Evolutionary conservation across 2,888 invertebrate genomes (phyloP).

Genomic region (Eumerus sabulonum): DNA sequence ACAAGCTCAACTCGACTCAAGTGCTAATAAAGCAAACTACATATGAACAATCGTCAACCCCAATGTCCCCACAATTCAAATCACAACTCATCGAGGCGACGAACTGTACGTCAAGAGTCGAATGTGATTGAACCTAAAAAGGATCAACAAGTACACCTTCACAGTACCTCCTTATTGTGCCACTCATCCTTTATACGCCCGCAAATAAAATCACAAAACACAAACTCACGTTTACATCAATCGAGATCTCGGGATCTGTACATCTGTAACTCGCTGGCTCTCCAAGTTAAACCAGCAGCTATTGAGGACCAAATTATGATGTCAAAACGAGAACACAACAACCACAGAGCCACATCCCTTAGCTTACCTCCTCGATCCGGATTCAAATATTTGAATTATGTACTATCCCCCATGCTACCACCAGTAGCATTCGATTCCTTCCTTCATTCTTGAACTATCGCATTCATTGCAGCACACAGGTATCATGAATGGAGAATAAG

Average conservation of each 20-base stretch:
- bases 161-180: conserved; percentile 11
- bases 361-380: neutral
- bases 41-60: neutral
- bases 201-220: too few relatives aligned
- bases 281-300: conserved; percentile 10
- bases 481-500: conserved; percentile 13
- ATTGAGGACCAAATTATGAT: conserved; percentile 60
- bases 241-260: too few relatives aligned
- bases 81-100: conserved; percentile 29
- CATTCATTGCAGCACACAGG: neutral
- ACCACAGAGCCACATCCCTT: conserved; percentile 3
- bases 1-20: neutral
- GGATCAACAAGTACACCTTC: conserved; percentile 49
- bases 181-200: neutral
- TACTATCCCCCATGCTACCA: neutral
- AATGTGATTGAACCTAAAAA: conserved; percentile 50
- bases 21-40: conserved; percentile 9
- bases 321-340: conserved; percentile 59
- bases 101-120: conserved; percentile 25
- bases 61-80: neutral
- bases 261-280: too few relatives aligned
- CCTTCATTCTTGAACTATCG: neutral
- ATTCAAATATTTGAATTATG: conserved; percentile 62
- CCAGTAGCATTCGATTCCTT: neutral
- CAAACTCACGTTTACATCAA: too few relatives aligned